Evolutionary conservation across 1,140 invertebrate species (phyloP).

Genomic region (Neuroterus valhalla): DNA sequence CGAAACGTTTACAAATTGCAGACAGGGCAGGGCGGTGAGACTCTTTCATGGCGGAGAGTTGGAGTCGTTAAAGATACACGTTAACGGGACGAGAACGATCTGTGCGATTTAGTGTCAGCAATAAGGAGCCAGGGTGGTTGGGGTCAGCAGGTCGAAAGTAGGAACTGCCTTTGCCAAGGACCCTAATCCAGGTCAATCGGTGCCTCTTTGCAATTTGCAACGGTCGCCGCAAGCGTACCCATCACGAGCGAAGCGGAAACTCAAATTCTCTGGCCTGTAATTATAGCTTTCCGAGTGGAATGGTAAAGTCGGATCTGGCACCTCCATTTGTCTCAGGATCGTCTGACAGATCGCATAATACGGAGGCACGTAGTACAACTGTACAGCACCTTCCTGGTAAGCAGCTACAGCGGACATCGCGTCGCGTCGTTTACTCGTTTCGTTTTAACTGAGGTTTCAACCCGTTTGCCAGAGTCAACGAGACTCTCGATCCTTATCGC

Average conservation of each 20-base stretch:
- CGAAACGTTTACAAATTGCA: constrained; percentile 26
- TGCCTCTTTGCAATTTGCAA: constrained; percentile 20
- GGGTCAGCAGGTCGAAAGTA: constrained; percentile 26
- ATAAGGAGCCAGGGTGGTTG: not conserved
- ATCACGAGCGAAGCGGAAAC: constrained; percentile 31
- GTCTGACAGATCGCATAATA: constrained; percentile 60
- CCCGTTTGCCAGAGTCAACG: constrained; percentile 47
- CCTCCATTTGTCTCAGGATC: constrained; percentile 55
- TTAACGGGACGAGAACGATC: not conserved
- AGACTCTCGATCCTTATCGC: constrained; percentile 58
- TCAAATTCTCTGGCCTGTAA: constrained; percentile 35
- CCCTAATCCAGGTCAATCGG: constrained; percentile 21
- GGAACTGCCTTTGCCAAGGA: constrained; percentile 8
- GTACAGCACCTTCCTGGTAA: constrained; percentile 56
- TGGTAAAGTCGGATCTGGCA: constrained; percentile 48
- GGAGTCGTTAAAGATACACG: not conserved
- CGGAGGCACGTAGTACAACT: constrained; percentile 43
- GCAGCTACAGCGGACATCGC: constrained; percentile 46
- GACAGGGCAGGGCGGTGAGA: not conserved
- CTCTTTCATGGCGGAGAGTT: not conserved
- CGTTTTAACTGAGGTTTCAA: no score
- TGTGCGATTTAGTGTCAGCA: constrained; percentile 18
- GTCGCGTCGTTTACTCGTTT: constrained; percentile 35
- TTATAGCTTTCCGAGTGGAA: constrained; percentile 50
- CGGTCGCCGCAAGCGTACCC: constrained; percentile 9